Percentiles rank a stretch among this genome's conserved stretches.
Evolutionary conservation across 2,113 vertebrate species (phyloP).

Genomic region (Machaerirhynchus nigripectus): DNA sequence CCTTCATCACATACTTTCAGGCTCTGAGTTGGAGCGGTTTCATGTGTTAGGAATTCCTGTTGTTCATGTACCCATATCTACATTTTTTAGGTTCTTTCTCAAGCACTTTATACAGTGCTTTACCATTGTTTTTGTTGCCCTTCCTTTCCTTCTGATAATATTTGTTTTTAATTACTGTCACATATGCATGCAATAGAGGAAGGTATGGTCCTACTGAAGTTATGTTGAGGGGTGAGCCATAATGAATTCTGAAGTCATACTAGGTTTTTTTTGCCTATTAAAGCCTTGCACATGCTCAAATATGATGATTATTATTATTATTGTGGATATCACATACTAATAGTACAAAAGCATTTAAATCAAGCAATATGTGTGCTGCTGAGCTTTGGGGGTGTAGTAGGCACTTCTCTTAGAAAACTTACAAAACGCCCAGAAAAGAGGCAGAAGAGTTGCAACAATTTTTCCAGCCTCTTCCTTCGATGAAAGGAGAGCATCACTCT

Average conservation of each 20-base stretch:
- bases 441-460: not conserved
- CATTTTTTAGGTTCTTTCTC: not conserved
- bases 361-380: not conserved
- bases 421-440: not conserved
- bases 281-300: not conserved
- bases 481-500: not conserved
- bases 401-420: not conserved
- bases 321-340: not conserved
- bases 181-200: not conserved
- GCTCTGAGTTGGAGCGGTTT: not conserved
- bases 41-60: not conserved
- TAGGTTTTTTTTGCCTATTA: fast-evolving
- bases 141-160: not conserved
- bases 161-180: not conserved
- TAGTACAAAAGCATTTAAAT: slow-evolving; percentile 4
- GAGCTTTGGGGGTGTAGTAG: not conserved
- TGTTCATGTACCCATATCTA: not conserved
- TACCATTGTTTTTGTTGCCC: not conserved
- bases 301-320: not conserved
- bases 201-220: not conserved
- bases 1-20: not conserved
- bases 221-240: not conserved
- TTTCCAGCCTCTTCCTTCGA: not conserved
- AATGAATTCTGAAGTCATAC: not conserved
- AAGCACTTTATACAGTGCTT: not conserved